Evolutionary conservation across 37 sponge, comb jelly and placozoan species (phyloP).

Genomic region (Haliclona indistincta): DNA sequence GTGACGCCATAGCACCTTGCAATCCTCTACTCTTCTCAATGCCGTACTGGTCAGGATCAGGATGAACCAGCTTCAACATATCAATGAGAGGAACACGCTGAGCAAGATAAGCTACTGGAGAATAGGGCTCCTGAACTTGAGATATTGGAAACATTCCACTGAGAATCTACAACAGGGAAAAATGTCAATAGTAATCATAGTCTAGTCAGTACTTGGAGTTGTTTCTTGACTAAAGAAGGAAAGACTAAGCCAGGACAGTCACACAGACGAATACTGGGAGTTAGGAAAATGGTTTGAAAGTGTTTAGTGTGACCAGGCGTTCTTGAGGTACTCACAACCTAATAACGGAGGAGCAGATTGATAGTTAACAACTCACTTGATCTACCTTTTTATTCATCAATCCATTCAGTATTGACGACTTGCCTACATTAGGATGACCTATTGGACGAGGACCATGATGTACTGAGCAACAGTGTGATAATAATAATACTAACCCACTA

Average conservation of each 20-base stretch:
- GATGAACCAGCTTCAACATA: constrained; percentile 71
- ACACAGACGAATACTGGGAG: constrained; percentile 81
- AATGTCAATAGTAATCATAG: neutral
- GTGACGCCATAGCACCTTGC: no score
- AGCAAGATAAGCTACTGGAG: constrained; percentile 89
- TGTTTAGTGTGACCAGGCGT: constrained; percentile 99
- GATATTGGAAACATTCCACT: constrained; percentile 95
- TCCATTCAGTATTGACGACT: constrained; percentile 94
- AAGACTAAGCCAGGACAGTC: constrained; percentile 99
- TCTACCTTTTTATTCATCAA: constrained; percentile 87
- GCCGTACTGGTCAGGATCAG: constrained; percentile 10
- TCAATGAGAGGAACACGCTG: constrained; percentile 73
- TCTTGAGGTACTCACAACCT: constrained; percentile 91
- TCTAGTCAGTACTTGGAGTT: constrained; percentile 76
- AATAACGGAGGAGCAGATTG: neutral
- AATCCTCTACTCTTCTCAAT: neutral
- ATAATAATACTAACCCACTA: constrained; percentile 71
- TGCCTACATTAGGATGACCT: constrained; percentile 99
- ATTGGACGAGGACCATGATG: neutral
- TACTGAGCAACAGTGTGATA: neutral
- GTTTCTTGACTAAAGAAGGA: constrained; percentile 87
- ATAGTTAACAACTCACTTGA: neutral
- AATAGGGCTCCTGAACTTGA: constrained; percentile 96
- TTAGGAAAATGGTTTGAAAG: constrained; percentile 96
- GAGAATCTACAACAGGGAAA: constrained; percentile 48